Base-by-base conservation (phyloP, 1,140 invertebrate genomes). In the Ips typographus region DNA sequence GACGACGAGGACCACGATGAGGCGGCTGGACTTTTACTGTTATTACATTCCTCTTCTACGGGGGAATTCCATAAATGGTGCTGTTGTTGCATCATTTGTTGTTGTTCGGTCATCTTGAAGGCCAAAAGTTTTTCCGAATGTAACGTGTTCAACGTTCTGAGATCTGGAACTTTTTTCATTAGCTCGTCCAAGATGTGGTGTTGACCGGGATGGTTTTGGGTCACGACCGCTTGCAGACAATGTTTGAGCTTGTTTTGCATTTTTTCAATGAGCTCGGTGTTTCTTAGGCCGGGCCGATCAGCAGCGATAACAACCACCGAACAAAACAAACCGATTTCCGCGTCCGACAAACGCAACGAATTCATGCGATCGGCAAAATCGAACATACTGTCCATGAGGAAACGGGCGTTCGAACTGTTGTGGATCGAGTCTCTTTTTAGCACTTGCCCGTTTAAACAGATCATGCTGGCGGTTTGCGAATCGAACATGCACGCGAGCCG, bases 341-440 rank as follows among this genome's bases (percentile, higher is more conserved):
- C 91, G 79, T 98, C 96, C 6, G 91, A 91, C 60, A 99, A 83
- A 77, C 91, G 88, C 78, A 98, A 87, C 4, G 89, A 87, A 79
- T 98, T 97, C 80, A 98, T 91, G 72, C 94, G 87, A 77, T 97
- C 95, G 49, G 95, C 94, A 82, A 99, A 97, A 77, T 98, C 96
- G 80, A 98, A 97, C 84, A 98, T 98, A 69, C 94, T 96, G 77
- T 98, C 94, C 82, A 98, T 92, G 40, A 99, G 88, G 79, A 97
- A 98, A 73, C 94, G 86, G 6, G 94, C 94, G 82, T 96, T 96
- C 71, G 91, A 93, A 75, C 89, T 91, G 78, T 91, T 92, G 81
- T 94, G 92, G 70, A 96, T 92, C 57, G 93, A 90, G 79, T 96
- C 94, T 57, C 93, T 86, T 75, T 94, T 91, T 78, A 96, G 87